phyloP scores from a whole-genome alignment of 2,888 invertebrate species.

The Philopedon plagiatum region DNA sequence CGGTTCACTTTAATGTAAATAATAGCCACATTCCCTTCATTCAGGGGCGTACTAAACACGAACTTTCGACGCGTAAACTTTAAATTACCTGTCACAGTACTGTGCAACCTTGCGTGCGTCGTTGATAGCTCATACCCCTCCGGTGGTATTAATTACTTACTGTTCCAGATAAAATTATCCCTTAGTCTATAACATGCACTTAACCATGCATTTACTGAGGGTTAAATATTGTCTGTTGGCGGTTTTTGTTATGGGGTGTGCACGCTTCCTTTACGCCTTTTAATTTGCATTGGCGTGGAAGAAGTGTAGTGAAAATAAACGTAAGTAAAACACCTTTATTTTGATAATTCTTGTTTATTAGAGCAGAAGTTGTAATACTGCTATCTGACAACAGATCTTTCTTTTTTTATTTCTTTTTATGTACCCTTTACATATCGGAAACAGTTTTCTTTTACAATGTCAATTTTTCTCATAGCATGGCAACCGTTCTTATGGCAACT shows the following conservation, averaged over 20 bases:
- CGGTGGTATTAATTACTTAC: constrained; percentile 48
- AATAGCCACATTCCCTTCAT: neutral
- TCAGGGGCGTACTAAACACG: neutral
- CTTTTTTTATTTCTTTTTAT: no score
- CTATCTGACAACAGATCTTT: no score
- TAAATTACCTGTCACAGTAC: constrained; percentile 42
- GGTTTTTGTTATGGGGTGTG: constrained; percentile 24
- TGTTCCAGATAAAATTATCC: constrained; percentile 50
- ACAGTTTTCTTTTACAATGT: no score
- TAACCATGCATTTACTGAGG: constrained; percentile 40
- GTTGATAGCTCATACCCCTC: constrained; percentile 34
- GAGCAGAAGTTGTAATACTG: neutral
- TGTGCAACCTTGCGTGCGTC: constrained; percentile 37
- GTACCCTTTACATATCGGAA: no score
- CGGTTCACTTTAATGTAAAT: neutral
- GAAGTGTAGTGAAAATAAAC: neutral
- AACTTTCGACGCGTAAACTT: constrained; percentile 32
- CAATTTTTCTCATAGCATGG: no score
- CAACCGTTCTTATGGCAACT: no score
- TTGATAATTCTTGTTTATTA: neutral
- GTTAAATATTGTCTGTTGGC: constrained; percentile 27
- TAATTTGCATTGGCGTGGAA: constrained; percentile 28
- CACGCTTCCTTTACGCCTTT: constrained; percentile 27
- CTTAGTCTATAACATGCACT: constrained; percentile 42
- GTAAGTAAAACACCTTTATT: neutral